A percentile compares a stretch with the other conserved stretches of the same genome.
Evolutionary conservation across 92 coral and sea anemone genomes (phyloP).

Genomic region (Palythoa grandiflora): DNA sequence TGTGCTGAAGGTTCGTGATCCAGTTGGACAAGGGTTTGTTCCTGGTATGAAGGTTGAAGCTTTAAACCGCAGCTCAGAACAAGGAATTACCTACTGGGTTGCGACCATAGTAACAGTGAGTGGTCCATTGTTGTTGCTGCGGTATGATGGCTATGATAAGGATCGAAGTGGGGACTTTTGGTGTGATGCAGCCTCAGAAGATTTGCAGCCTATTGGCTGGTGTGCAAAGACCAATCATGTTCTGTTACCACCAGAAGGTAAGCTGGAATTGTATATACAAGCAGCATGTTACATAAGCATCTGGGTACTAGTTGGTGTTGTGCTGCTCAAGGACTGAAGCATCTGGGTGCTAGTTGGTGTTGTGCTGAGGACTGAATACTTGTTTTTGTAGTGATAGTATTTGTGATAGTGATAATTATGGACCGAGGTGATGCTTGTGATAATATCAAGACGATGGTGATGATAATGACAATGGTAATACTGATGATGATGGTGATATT

Average conservation of each 20-base stretch:
- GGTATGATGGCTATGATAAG: slow-evolving; percentile 84
- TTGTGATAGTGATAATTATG: too few relatives aligned
- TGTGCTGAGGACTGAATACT: too few relatives aligned
- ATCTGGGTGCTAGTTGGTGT: too few relatives aligned
- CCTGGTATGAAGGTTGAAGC: slow-evolving; percentile 89
- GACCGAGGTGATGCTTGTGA: too few relatives aligned
- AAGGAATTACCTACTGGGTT: slow-evolving; percentile 82
- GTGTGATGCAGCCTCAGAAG: slow-evolving; percentile 79
- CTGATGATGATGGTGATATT: too few relatives aligned
- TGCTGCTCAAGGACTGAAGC: too few relatives aligned
- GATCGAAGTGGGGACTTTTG: slow-evolving; percentile 94
- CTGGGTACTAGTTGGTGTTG: too few relatives aligned
- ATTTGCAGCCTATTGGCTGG: slow-evolving; percentile 89
- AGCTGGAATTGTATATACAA: background rate
- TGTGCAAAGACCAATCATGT: slow-evolving; percentile 76
- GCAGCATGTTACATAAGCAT: too few relatives aligned
- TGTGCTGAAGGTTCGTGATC: slow-evolving; percentile 64
- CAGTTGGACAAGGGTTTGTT: slow-evolving; percentile 74
- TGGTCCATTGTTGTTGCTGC: slow-evolving; percentile 83
- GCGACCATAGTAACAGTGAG: slow-evolving; percentile 86
- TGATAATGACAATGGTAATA: background rate
- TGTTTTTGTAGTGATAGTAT: too few relatives aligned
- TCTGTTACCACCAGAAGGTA: slow-evolving; percentile 84
- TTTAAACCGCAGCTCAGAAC: slow-evolving; percentile 65
- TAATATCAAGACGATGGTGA: too few relatives aligned